phyloP scores from a whole-genome alignment of 2,888 invertebrate genomes.

The Arrhopalites spinosus region DNA sequence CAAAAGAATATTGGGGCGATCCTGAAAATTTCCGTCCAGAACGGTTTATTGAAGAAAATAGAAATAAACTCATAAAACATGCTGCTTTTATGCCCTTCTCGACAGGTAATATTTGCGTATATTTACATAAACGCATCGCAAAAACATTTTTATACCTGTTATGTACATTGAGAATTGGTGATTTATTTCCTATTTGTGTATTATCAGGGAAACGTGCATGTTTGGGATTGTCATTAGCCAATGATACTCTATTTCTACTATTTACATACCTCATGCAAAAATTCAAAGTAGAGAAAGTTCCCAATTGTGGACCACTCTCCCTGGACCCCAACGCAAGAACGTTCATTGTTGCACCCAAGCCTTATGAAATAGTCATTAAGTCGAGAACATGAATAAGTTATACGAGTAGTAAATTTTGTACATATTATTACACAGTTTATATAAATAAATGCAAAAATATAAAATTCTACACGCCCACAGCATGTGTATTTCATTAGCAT shows the following conservation, averaged over 20 bases:
- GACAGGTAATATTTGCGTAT: conserved; percentile 40
- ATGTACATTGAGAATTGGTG: no score
- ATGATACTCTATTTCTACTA: conserved; percentile 52
- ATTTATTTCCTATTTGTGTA: no score
- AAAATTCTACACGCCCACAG: no score
- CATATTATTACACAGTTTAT: no score
- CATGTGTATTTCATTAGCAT: no score
- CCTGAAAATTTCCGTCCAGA: conserved; percentile 57
- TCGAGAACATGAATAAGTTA: conserved; percentile 25
- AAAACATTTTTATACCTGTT: no score
- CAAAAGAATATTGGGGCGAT: conserved; percentile 55
- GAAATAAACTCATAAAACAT: conserved; percentile 49
- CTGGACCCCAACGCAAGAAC: conserved; percentile 48
- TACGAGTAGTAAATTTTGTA: no score
- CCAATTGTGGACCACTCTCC: conserved; percentile 38
- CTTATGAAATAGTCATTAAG: conserved; percentile 50
- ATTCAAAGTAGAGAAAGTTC: conserved; percentile 47
- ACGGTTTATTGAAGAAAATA: conserved; percentile 54
- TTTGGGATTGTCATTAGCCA: conserved; percentile 50
- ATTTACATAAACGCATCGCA: no score
- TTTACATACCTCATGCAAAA: conserved; percentile 52
- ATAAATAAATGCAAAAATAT: no score
- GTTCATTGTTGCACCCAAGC: conserved; percentile 51
- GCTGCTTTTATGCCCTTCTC: conserved; percentile 52
- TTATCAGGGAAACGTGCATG: conserved; percentile 26